These are phyloP conservation scores for Bimastos eiseni DNA, from an alignment of 2,888 invertebrate species.

Conservation along the genomic window DNA sequence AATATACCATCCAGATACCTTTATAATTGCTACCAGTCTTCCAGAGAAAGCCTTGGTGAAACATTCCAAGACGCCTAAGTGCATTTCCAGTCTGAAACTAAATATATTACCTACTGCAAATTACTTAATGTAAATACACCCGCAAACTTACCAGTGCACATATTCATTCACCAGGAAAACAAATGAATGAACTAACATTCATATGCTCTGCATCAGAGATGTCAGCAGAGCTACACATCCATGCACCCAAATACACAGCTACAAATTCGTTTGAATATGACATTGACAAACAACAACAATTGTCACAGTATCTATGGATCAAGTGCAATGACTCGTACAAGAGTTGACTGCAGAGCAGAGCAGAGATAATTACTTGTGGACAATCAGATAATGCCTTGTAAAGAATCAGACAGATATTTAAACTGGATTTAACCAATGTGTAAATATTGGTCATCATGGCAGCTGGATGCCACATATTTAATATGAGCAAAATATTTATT, in stretches of 20 bases:
- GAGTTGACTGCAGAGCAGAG: too few relatives aligned
- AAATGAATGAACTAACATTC: not conserved
- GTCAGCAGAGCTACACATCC: not conserved
- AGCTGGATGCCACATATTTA: not conserved
- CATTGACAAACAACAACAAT: not conserved
- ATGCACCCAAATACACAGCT: not conserved
- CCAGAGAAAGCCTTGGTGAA: slow-evolving; percentile 48
- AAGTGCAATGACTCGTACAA: too few relatives aligned
- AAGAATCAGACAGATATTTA: too few relatives aligned
- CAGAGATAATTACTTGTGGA: too few relatives aligned
- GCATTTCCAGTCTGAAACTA: not conserved
- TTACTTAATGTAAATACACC: not conserved
- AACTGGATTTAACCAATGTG: too few relatives aligned
- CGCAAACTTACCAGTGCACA: not conserved
- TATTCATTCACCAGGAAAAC: not conserved
- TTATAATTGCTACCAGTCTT: slow-evolving; percentile 56
- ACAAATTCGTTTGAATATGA: not conserved
- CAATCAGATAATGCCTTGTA: too few relatives aligned
- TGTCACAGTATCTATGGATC: too few relatives aligned
- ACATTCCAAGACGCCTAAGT: not conserved
- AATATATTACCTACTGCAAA: not conserved
- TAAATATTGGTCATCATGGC: too few relatives aligned
- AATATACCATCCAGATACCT: slow-evolving; percentile 43
- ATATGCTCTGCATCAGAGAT: not conserved
- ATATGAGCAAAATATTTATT: not conserved